A percentile compares a stretch with the other conserved stretches of the same genome.
These are phyloP conservation scores for Drosophila triauraria DNA, from an alignment of 1,140 invertebrate genomes.

Conservation along the genomic window DNA sequence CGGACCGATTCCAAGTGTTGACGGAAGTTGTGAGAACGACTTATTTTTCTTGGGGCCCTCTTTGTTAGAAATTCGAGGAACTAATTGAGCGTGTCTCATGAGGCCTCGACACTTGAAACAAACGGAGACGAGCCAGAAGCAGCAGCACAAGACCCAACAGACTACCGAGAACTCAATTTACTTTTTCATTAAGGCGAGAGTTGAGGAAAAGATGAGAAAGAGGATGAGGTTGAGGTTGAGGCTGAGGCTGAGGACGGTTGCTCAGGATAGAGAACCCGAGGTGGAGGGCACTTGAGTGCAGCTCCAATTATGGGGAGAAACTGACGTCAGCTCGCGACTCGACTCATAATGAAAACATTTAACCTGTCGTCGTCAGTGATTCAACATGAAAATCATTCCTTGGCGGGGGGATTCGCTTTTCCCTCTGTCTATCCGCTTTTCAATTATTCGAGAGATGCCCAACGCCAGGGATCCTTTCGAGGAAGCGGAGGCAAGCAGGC, in stretches of 20 bases:
- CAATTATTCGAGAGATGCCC: conserved; percentile 59
- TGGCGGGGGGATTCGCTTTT: conserved; percentile 29
- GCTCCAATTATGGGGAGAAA: conserved; percentile 77
- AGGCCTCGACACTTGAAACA: conserved; percentile 45
- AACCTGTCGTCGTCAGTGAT: conserved; percentile 77
- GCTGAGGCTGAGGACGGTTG: conserved; percentile 12
- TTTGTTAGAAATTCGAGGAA: conserved; percentile 63
- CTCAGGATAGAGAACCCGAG: conserved; percentile 34
- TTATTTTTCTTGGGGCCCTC: conserved; percentile 33
- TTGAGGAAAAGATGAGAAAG: conserved; percentile 4
- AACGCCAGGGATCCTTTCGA: conserved; percentile 74
- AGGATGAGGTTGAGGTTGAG: not conserved
- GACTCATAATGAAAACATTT: conserved; percentile 83
- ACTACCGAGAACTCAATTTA: conserved; percentile 74
- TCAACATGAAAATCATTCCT: conserved; percentile 61
- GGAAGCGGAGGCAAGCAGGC: conserved; percentile 44
- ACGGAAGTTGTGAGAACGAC: conserved; percentile 60
- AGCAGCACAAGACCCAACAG: conserved; percentile 21
- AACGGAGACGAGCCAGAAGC: conserved; percentile 40
- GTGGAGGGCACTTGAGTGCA: conserved; percentile 74
- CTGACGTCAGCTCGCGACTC: conserved; percentile 57
- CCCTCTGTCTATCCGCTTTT: conserved; percentile 53
- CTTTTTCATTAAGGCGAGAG: conserved; percentile 55
- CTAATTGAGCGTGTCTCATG: conserved; percentile 67
- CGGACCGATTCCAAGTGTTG: conserved; percentile 41